phyloP scores from a whole-genome alignment of 2,888 invertebrate species.

The Spodoptera picta region DNA sequence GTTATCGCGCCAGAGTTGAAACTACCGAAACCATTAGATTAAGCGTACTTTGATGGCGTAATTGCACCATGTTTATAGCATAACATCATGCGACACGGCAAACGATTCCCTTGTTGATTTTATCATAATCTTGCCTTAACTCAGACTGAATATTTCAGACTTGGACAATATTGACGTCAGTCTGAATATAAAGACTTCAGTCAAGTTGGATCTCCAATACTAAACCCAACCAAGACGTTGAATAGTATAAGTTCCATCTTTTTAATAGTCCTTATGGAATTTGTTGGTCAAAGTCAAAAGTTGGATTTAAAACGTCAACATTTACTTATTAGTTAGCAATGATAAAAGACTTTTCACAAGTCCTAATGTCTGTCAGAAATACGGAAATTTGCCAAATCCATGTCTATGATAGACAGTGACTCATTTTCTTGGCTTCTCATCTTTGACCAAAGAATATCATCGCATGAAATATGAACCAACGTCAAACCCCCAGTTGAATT shows the following conservation, averaged over 20 bases:
- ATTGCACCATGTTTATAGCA: conserved; percentile 62
- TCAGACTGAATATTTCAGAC: conserved; percentile 27
- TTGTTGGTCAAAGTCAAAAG: too few species aligned
- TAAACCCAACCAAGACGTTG: too few species aligned
- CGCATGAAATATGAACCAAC: conserved; percentile 35
- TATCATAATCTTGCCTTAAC: conserved; percentile 31
- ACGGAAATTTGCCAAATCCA: neutral
- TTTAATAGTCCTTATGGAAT: too few species aligned
- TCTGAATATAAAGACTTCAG: neutral
- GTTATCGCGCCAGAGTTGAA: conserved; percentile 78
- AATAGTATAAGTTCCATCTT: too few species aligned
- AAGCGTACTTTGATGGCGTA: conserved; percentile 61
- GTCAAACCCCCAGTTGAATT: conserved; percentile 31
- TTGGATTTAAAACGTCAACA: too few species aligned
- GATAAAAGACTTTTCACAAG: conserved; percentile 3
- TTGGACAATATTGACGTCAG: conserved; percentile 22
- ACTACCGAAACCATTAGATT: conserved; percentile 80
- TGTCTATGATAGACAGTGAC: conserved; percentile 8
- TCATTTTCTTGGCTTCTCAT: conserved; percentile 21
- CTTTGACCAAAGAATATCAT: conserved; percentile 13
- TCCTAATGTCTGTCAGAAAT: neutral
- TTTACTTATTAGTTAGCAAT: neutral
- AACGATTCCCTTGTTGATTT: conserved; percentile 37
- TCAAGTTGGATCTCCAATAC: too few species aligned
- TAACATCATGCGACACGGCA: conserved; percentile 44